Conservation (phyloP, 23 tunicate genomes). For the Clavelina lepadiformis region DNA sequence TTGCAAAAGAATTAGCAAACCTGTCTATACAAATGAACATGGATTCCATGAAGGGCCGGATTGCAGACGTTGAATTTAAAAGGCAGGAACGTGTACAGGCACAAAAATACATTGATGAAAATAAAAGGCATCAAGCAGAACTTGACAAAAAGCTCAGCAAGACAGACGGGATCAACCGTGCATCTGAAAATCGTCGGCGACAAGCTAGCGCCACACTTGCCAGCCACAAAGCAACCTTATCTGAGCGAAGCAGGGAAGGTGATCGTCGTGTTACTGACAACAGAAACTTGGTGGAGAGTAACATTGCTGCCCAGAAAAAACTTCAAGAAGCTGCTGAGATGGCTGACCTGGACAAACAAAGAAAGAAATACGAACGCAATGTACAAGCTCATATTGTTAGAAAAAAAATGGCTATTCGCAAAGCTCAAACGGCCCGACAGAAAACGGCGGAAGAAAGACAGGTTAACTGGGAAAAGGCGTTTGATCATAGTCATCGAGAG, state of each 20-base stretch:
- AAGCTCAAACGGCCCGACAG: slow-evolving; percentile 52
- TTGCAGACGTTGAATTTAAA: slow-evolving; percentile 52
- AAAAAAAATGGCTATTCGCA: slow-evolving; percentile 51
- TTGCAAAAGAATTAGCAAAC: slow-evolving; percentile 65
- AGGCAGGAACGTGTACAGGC: slow-evolving; percentile 71
- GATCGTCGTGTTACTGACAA: slow-evolving; percentile 88
- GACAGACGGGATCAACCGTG: slow-evolving; percentile 69
- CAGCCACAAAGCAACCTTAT: slow-evolving; percentile 54
- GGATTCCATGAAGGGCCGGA: slow-evolving; percentile 64
- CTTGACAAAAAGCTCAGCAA: slow-evolving; percentile 62
- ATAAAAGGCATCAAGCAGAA: slow-evolving; percentile 52
- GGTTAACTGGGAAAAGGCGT: slow-evolving; percentile 71
- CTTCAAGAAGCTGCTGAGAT: slow-evolving; percentile 90
- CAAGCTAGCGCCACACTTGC: slow-evolving; percentile 63
- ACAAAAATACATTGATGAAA: slow-evolving; percentile 56
- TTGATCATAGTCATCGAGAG: slow-evolving; percentile 63
- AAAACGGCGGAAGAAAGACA: slow-evolving; percentile 37
- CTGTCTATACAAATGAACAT: slow-evolving; percentile 75
- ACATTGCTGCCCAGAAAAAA: slow-evolving; percentile 85
- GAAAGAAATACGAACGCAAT: slow-evolving; percentile 74
- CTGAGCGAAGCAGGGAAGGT: slow-evolving; percentile 76
- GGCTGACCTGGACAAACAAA: slow-evolving; percentile 61
- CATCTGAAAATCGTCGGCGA: slow-evolving; percentile 74
- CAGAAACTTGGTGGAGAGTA: slow-evolving; percentile 61
- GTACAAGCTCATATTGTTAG: slow-evolving; percentile 83